These are phyloP conservation scores for Bactericera cockerelli DNA, from an alignment of 1,140 invertebrate genomes.

Conservation along the genomic window DNA sequence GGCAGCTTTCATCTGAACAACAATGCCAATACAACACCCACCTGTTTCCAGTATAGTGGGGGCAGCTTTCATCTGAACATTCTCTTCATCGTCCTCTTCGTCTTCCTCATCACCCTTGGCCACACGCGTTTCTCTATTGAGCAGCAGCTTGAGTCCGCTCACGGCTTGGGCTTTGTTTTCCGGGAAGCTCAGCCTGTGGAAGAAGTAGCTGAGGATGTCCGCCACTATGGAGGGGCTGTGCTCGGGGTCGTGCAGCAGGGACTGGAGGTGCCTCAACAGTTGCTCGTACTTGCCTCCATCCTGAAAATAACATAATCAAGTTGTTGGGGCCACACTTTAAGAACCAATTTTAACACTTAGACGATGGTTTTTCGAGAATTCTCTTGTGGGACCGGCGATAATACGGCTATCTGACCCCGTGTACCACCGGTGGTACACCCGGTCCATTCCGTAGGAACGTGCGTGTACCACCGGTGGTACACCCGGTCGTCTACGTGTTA, in stretches of 20 bases:
- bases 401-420: too few relatives aligned
- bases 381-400: too few relatives aligned
- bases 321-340: too few relatives aligned
- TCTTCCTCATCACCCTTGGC: slow-evolving; percentile 20
- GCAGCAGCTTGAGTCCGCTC: not conserved
- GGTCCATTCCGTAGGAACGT: too few relatives aligned
- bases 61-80: too few relatives aligned
- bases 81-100: slow-evolving; percentile 20
- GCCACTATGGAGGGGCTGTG: slow-evolving; percentile 42
- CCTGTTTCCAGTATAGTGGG: not conserved
- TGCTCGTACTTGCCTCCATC: slow-evolving; percentile 57
- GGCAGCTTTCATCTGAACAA: too few relatives aligned
- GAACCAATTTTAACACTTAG: too few relatives aligned
- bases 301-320: not conserved
- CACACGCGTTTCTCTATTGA: not conserved
- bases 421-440: too few relatives aligned
- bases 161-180: slow-evolving; percentile 64
- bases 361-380: too few relatives aligned
- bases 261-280: slow-evolving; percentile 57
- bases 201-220: slow-evolving; percentile 85
- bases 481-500: too few relatives aligned
- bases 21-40: too few relatives aligned
- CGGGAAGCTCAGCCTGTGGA: slow-evolving; percentile 66
- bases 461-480: too few relatives aligned
- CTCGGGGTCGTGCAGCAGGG: slow-evolving; percentile 42